Conservation (phyloP, 2,113 vertebrate genomes). For the Paradoxurus hermaphroditus region DNA sequence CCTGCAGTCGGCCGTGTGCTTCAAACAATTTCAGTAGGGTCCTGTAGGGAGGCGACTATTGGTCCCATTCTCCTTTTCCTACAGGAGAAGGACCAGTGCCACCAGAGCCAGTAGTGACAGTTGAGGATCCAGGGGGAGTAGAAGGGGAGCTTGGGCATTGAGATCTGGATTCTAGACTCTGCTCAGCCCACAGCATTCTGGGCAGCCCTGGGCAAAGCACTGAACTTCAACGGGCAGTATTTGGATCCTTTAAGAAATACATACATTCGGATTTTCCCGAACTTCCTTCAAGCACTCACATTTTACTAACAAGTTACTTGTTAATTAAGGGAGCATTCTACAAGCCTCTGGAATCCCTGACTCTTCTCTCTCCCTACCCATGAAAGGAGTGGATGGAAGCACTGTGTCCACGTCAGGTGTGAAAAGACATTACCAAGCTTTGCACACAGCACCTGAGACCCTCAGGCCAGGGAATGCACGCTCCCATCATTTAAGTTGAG, state of each 20-base stretch:
- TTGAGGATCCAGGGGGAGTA: background rate
- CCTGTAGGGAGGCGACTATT: fast-evolving
- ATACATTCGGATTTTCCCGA: no score
- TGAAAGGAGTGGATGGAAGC: background rate
- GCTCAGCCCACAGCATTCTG: background rate
- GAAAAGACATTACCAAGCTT: background rate
- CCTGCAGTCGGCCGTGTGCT: background rate
- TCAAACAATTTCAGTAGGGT: background rate
- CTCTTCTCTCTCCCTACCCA: background rate
- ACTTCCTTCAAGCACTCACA: background rate
- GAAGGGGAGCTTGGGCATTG: background rate
- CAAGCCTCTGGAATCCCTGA: background rate
- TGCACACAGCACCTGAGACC: background rate
- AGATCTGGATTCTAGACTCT: background rate
- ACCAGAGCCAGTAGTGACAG: background rate
- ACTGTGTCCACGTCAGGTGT: no score
- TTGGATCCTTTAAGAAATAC: background rate
- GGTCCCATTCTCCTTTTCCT: background rate
- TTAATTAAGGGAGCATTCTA: background rate
- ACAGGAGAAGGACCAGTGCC: background rate
- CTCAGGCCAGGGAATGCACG: fast-evolving
- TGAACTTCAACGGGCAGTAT: background rate
- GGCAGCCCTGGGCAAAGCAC: background rate
- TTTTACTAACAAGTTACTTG: background rate
- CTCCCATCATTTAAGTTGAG: background rate